A percentile compares a stretch with the other conserved stretches of the same genome.
These are phyloP conservation scores for Cheilosia pagana DNA, from an alignment of 2,888 invertebrate species.

Conservation along the genomic window DNA sequence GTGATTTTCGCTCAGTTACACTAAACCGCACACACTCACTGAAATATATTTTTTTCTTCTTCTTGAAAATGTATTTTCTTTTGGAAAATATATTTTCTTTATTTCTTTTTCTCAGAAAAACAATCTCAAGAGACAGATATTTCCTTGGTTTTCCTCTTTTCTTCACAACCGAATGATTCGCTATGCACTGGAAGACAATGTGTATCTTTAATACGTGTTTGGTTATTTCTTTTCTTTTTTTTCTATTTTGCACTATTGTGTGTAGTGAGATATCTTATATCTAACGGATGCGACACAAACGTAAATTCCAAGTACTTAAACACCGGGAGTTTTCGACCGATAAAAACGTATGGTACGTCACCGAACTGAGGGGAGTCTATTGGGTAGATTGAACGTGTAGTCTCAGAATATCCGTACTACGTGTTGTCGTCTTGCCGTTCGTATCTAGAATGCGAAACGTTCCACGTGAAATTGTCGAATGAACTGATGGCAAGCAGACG, in stretches of 20 bases:
- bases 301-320: constrained; percentile 37
- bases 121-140: constrained; percentile 41
- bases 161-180: constrained; percentile 60
- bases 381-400: constrained; percentile 21
- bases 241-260: constrained; percentile 39
- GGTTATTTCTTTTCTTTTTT: constrained; percentile 20
- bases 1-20: constrained; percentile 44
- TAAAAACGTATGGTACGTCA: constrained; percentile 57
- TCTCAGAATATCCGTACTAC: constrained; percentile 37
- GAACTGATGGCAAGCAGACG: constrained; percentile 42
- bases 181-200: constrained; percentile 62
- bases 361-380: constrained; percentile 25
- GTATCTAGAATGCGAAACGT: constrained; percentile 50
- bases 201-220: constrained; percentile 50
- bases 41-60: neutral
- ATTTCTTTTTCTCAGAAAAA: constrained; percentile 26
- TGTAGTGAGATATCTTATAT: constrained; percentile 39
- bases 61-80: constrained; percentile 46
- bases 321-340: constrained; percentile 67
- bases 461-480: constrained; percentile 57
- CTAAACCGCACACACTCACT: constrained; percentile 53
- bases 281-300: constrained; percentile 55
- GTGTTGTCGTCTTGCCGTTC: constrained; percentile 53
- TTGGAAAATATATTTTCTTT: constrained; percentile 25
- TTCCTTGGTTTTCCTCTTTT: constrained; percentile 43